Evolutionary conservation across 2,888 invertebrate genomes (phyloP), one percentile per base, ranked within the genome.

Genomic region (Lasiommata megera): DNA sequence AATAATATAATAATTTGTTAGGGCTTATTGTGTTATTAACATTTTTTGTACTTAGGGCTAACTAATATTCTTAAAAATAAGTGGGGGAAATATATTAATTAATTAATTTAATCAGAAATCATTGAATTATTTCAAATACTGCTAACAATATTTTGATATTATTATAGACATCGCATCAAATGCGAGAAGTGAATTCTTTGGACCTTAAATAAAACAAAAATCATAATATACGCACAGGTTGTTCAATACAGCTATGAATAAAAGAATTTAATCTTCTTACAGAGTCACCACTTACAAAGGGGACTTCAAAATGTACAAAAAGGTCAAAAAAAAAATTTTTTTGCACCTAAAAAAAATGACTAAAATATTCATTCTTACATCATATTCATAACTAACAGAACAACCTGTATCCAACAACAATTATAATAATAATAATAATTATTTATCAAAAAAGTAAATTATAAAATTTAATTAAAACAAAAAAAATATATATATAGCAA

Each of bases 41-140:
- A 78, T 77, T 85, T 84, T 47, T 52, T 52, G 82, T 84, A 86
- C 85, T 86, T 87, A 86, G 63, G 73, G 75, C 81, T 84, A 84
- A 76, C 55, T 71, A 75, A 78, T 73, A 76, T 73, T 70, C 76
- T 74, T 79, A 76, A 61, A 31, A 72, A 74, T 77, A 74, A 68
- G 74, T 72, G 72, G 73, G 69, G 34, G 34, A 34, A 76, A 76
- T 64, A 67, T 54, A 58, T 51, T 62, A 61, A 50, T 11, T 51
- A 51, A 38, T 23, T 28, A 50, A 44, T 37, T 63, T 73, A 59
- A 59, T 59, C 60, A 58, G 58, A 62, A 68, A 71, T 68, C 64
- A 63, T 72, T 70, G 66, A 69, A 70, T 68, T 70, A 70, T 77
- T 69, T 72, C 68, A 81, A 84, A 88, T 86, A 88, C 85, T 86